Percentiles rank a stretch among this genome's conserved stretches.
These are phyloP conservation scores for Thamnophis elegans DNA, from an alignment of 2,797 vertebrate species.

Conservation along the genomic window DNA sequence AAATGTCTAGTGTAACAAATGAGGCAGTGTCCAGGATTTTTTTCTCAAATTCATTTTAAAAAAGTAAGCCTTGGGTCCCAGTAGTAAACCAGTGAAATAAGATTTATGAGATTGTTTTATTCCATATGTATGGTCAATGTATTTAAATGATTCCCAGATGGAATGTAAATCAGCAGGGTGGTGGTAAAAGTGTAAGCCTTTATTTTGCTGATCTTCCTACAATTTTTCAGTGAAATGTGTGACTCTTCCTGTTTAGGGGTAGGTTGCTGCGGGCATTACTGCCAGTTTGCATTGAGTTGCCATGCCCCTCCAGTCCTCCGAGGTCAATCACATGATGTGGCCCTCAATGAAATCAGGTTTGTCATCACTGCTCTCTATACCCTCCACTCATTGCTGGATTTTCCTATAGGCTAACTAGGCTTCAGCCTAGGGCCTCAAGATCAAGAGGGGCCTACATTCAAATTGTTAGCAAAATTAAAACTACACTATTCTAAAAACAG, in stretches of 20 bases:
- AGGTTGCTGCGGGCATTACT: no score
- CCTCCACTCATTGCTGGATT: no score
- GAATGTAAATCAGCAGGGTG: neutral
- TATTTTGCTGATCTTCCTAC: neutral
- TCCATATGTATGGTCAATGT: neutral
- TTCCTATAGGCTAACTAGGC: no score
- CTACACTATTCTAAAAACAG: no score
- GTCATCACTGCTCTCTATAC: neutral
- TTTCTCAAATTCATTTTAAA: neutral
- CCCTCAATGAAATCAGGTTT: no score
- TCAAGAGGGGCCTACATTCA: no score
- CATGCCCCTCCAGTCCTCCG: no score
- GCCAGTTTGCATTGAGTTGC: no score
- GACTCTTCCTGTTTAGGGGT: neutral
- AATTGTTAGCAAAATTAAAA: no score
- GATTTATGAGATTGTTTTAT: neutral
- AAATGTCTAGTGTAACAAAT: conserved; percentile 1
- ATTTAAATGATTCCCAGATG: neutral
- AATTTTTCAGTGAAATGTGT: neutral
- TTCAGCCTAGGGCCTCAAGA: no score
- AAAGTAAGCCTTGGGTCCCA: neutral
- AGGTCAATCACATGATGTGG: no score
- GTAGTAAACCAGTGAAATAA: neutral
- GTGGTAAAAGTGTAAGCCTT: neutral
- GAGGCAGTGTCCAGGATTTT: neutral